phyloP scores from a whole-genome alignment of 2,113 vertebrate genomes.

The Martes martes region DNA sequence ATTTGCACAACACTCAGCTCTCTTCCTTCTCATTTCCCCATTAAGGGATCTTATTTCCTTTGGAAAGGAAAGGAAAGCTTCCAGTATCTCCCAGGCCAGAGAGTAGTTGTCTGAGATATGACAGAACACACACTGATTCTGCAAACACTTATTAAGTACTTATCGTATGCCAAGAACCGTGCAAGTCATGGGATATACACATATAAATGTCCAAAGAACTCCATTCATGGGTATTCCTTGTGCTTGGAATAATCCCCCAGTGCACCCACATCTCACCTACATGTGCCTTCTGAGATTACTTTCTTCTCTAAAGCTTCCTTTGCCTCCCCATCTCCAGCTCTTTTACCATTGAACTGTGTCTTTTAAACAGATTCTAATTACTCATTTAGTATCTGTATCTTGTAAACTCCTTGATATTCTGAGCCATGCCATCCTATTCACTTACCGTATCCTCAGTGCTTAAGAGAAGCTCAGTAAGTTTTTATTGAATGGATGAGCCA shows the following conservation, averaged over 20 bases:
- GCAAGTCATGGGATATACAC: not conserved
- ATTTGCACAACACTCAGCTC: conserved; percentile 45
- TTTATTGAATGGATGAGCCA: not conserved
- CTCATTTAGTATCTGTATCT: not conserved
- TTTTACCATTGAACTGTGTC: not conserved
- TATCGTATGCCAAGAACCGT: conserved; percentile 29
- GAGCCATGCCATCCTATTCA: not conserved
- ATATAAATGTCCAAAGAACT: not conserved
- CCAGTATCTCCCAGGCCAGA: not conserved
- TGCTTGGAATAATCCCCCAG: not conserved
- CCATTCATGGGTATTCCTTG: not conserved
- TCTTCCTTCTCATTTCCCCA: conserved; percentile 46
- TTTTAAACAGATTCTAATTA: not conserved
- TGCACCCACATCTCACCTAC: not conserved
- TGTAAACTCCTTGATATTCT: not conserved
- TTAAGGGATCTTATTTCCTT: conserved; percentile 54
- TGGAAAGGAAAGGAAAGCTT: conserved; percentile 57
- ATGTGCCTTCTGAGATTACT: not conserved
- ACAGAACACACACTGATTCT: not conserved
- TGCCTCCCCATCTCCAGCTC: not conserved
- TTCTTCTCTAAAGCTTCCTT: not conserved
- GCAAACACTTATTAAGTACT: conserved; percentile 24
- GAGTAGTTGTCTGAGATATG: not conserved
- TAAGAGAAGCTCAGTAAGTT: not conserved
- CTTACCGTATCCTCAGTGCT: not conserved